Evolutionary conservation across 2,888 invertebrate species (phyloP).

Genomic region (Tipula helvola): DNA sequence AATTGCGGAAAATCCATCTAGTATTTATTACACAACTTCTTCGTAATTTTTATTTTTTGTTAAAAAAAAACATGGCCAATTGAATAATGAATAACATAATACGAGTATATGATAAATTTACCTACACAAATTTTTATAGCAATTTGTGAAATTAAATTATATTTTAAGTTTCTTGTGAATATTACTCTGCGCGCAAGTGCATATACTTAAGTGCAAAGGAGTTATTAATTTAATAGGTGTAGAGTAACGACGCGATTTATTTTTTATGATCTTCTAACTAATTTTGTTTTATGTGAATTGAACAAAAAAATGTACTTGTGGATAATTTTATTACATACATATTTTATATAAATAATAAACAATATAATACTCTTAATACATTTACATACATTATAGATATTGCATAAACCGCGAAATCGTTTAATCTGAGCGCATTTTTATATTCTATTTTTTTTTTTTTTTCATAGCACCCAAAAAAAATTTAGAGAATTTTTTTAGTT

Average conservation of each 20-base stretch:
- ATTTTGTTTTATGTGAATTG: neutral
- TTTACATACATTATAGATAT: too few species aligned
- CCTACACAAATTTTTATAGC: neutral
- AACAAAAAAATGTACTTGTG: neutral
- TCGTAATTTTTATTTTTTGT: neutral
- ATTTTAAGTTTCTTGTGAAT: neutral
- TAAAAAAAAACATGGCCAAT: neutral
- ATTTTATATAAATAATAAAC: too few species aligned
- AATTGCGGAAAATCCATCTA: neutral
- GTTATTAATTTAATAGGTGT: neutral
- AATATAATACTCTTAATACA: too few species aligned
- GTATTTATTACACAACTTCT: neutral
- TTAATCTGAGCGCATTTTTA: too few species aligned
- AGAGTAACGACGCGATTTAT: neutral
- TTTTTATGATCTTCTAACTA: neutral
- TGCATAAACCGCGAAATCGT: too few species aligned
- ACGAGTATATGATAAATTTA: neutral
- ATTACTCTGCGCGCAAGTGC: neutral
- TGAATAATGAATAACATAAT: neutral
- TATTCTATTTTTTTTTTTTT: too few species aligned
- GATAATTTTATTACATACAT: neutral
- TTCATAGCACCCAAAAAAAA: too few species aligned
- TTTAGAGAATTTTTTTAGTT: too few species aligned
- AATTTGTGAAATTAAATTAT: neutral
- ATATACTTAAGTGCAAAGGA: neutral